Evolutionary conservation across 1,140 invertebrate species (phyloP).

Genomic region (Bombus sylvicola): DNA sequence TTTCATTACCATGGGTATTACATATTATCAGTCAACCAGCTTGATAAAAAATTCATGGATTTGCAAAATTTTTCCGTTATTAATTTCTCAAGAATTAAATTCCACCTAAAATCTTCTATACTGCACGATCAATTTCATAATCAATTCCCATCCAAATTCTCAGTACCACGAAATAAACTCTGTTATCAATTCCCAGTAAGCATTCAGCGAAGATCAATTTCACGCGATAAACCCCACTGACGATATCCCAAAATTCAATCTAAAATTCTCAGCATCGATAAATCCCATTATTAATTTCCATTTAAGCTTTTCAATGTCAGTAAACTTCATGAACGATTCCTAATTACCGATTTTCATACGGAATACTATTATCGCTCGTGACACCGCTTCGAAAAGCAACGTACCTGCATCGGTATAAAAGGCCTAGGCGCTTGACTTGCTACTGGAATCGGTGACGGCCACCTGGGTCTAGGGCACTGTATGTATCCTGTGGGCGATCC

Average conservation of each 20-base stretch:
- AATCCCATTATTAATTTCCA: not conserved
- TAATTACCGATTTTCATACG: not conserved
- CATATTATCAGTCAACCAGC: too few species aligned
- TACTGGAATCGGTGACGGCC: slow-evolving; percentile 83
- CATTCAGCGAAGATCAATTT: too few species aligned
- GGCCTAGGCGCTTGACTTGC: slow-evolving; percentile 78
- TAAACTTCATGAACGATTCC: not conserved
- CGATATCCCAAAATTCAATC: too few species aligned
- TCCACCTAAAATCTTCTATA: too few species aligned
- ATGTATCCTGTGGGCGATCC: slow-evolving; percentile 79
- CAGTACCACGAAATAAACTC: too few species aligned
- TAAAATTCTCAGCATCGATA: too few species aligned
- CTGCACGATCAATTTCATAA: too few species aligned
- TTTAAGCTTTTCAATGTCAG: not conserved
- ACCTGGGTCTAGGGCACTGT: slow-evolving; percentile 86
- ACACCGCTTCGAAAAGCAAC: not conserved
- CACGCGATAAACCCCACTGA: too few species aligned
- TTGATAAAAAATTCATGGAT: too few species aligned
- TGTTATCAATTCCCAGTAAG: too few species aligned
- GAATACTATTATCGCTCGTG: not conserved
- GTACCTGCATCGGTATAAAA: slow-evolving; percentile 77
- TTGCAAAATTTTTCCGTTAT: not conserved
- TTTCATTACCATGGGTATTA: too few species aligned
- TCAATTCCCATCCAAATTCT: too few species aligned
- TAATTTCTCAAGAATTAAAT: not conserved